Percentiles rank a stretch among this genome's conserved stretches.
Evolutionary conservation across 2,113 vertebrate species (phyloP).

Genomic region (Arothron firmamentum): DNA sequence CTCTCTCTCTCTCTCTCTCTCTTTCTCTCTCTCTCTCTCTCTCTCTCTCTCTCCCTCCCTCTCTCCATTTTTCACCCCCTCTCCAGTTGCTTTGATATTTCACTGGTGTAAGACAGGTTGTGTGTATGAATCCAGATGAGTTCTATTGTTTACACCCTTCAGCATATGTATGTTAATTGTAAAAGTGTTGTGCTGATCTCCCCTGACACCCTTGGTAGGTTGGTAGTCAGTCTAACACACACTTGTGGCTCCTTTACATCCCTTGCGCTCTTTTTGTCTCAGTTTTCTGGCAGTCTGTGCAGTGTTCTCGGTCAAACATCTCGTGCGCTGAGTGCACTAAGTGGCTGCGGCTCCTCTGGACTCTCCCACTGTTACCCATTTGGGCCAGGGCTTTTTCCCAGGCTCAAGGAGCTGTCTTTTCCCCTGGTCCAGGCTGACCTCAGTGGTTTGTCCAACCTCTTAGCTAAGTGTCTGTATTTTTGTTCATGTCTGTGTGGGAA

Average conservation of each 20-base stretch:
- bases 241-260: conserved; percentile 24
- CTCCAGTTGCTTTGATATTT: background rate
- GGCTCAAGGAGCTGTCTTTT: conserved; percentile 50
- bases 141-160: conserved; percentile 2
- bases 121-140: background rate
- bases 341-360: conserved; percentile 47
- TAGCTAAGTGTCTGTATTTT: conserved; percentile 36
- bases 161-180: conserved; percentile 4
- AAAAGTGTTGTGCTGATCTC: conserved; percentile 1
- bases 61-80: background rate
- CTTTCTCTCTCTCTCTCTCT: conserved; percentile 10
- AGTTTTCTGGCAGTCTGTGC: conserved; percentile 36
- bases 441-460: conserved; percentile 18
- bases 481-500: conserved; percentile 36
- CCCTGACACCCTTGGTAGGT: conserved; percentile 20
- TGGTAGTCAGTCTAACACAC: conserved; percentile 28
- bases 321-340: conserved; percentile 51
- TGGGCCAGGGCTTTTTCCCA: conserved; percentile 67
- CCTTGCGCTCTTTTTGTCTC: conserved; percentile 14
- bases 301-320: conserved; percentile 40
- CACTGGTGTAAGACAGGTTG: too few relatives aligned
- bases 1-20: background rate
- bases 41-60: conserved; percentile 1
- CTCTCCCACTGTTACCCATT: conserved; percentile 62
- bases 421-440: conserved; percentile 41